phyloP scores from a whole-genome alignment of 1,140 invertebrate genomes.

The Mya arenaria region DNA sequence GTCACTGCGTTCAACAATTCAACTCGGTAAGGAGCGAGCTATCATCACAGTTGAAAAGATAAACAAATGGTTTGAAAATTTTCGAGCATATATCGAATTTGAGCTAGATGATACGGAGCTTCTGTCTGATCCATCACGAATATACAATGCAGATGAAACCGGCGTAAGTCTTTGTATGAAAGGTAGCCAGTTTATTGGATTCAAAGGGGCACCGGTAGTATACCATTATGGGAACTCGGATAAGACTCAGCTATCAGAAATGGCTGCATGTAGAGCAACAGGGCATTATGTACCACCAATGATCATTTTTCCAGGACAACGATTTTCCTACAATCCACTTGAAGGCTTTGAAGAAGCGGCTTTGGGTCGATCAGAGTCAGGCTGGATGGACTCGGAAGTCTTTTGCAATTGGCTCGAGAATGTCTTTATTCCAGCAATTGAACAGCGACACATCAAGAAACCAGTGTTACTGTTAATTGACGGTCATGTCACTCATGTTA shows the following conservation, averaged over 20 bases:
- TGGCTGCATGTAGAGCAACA: slow-evolving; percentile 6
- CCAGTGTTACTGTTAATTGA: slow-evolving; percentile 24
- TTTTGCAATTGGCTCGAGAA: slow-evolving; percentile 17
- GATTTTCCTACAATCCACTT: slow-evolving; percentile 6
- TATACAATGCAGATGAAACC: slow-evolving; percentile 41
- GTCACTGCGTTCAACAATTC: not conserved
- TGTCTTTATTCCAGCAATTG: not conserved
- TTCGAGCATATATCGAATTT: slow-evolving; percentile 10
- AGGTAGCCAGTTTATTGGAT: slow-evolving; percentile 10
- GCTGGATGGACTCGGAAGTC: slow-evolving; percentile 26
- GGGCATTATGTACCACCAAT: not conserved
- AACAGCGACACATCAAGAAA: not conserved
- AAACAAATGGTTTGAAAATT: slow-evolving; percentile 35
- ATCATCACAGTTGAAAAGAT: slow-evolving; percentile 6
- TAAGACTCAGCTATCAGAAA: slow-evolving; percentile 8
- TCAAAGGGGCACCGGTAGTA: slow-evolving; percentile 24
- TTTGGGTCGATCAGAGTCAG: not conserved
- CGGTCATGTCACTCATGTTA: not conserved
- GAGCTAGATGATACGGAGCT: not conserved
- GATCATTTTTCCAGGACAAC: slow-evolving; percentile 15
- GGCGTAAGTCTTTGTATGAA: slow-evolving; percentile 40
- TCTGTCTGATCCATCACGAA: not conserved
- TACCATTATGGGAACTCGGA: slow-evolving; percentile 24
- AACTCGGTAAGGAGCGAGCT: slow-evolving; percentile 37
- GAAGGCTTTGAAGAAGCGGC: slow-evolving; percentile 18